Evolutionary conservation across 2,113 vertebrate species (phyloP).

Genomic region (Cairina moschata): DNA sequence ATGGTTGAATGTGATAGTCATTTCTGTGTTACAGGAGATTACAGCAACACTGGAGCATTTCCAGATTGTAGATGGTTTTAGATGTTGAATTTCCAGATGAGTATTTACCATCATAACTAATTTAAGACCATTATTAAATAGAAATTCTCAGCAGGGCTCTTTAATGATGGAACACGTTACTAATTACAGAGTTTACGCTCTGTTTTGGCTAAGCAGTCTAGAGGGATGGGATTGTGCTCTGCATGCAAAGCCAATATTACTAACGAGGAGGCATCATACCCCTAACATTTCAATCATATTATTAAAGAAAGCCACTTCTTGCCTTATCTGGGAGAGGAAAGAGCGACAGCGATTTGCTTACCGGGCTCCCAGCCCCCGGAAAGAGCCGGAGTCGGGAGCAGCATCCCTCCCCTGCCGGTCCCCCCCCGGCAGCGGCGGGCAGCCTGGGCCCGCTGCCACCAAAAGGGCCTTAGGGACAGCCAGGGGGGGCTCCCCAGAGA

Average conservation of each 20-base stretch:
- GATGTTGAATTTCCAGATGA: conserved; percentile 79
- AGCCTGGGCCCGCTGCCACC: no score
- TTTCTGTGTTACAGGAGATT: conserved; percentile 75
- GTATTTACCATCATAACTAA: conserved; percentile 83
- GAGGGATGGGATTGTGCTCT: conserved; percentile 62
- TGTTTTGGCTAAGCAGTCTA: conserved; percentile 73
- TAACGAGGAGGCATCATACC: conserved; percentile 56
- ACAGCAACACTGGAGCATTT: conserved; percentile 76
- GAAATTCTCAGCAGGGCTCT: conserved; percentile 81
- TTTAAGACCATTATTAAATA: conserved; percentile 80
- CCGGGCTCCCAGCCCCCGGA: neutral
- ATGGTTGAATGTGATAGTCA: conserved; percentile 69
- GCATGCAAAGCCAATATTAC: conserved; percentile 75
- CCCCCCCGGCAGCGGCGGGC: neutral
- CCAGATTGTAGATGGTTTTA: conserved; percentile 74
- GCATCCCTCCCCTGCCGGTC: neutral
- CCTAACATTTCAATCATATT: conserved; percentile 66
- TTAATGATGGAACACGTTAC: conserved; percentile 74
- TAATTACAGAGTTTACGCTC: conserved; percentile 76
- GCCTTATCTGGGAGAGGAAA: conserved; percentile 6
- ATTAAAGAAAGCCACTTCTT: conserved; percentile 60
- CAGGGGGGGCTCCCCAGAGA: no score
- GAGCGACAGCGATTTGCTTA: conserved; percentile 11
- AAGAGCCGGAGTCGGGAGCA: neutral
- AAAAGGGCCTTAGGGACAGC: no score